phyloP scores from a whole-genome alignment of 1,140 invertebrate genomes.

The Bombyx mori region ASM3026992v2 NC_085119.1:12949501-12950000 shows the following conservation, averaged over 20 bases:
- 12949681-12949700: background rate
- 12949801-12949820: constrained; percentile 3
- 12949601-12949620: too few species aligned
- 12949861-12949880: constrained; percentile 7
- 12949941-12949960: constrained; percentile 14
- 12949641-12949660: too few species aligned
- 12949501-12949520: too few species aligned
- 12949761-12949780: background rate
- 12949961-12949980: constrained; percentile 28
- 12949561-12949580: too few species aligned
- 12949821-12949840: constrained; percentile 6
- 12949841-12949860: constrained; percentile 6
- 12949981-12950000: constrained; percentile 33
- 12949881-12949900: constrained; percentile 12
- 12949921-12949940: constrained; percentile 31
- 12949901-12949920: constrained; percentile 23
- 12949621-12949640: too few species aligned
- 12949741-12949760: background rate
- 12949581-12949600: too few species aligned
- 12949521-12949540: too few species aligned
- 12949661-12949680: too few species aligned
- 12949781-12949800: background rate
- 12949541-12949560: too few species aligned
- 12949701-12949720: background rate
- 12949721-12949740: background rate